phyloP scores from a whole-genome alignment of 2,113 vertebrate genomes.

The Poecilia latipinna region DNA sequence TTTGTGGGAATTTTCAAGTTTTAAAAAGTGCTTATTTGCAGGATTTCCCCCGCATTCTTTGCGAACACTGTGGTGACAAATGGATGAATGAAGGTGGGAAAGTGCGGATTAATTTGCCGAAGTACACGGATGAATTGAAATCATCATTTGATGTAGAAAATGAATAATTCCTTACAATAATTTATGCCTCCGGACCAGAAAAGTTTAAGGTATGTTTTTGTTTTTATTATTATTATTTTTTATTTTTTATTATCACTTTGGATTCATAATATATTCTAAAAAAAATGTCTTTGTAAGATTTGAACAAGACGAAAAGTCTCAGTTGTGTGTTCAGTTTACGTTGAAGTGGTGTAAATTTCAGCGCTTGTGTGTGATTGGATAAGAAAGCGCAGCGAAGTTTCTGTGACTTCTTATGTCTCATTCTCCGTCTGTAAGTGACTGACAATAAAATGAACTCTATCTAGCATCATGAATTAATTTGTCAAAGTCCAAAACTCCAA shows the following conservation, averaged over 20 bases:
- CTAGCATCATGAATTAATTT: slow-evolving; percentile 2
- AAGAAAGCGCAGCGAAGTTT: neutral
- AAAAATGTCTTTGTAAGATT: slow-evolving; percentile 3
- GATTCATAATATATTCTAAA: neutral
- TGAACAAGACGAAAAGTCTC: slow-evolving; percentile 1
- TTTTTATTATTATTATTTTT: too few relatives aligned
- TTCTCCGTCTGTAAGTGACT: neutral
- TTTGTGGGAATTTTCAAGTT: slow-evolving; percentile 25
- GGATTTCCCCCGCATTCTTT: slow-evolving; percentile 5
- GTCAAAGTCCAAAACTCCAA: neutral
- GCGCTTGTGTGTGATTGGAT: slow-evolving; percentile 11
- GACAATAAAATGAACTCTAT: neutral
- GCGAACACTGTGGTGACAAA: slow-evolving; percentile 1
- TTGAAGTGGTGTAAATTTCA: slow-evolving; percentile 23
- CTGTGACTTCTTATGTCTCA: neutral
- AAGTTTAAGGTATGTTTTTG: slow-evolving; percentile 61
- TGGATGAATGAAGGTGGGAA: slow-evolving; percentile 32
- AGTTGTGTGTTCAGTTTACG: slow-evolving; percentile 9
- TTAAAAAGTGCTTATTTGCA: slow-evolving; percentile 27
- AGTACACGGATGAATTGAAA: slow-evolving; percentile 45
- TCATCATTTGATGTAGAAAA: slow-evolving; percentile 38
- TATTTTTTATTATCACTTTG: neutral
- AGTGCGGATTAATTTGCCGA: slow-evolving; percentile 17
- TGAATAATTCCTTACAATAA: slow-evolving; percentile 62
- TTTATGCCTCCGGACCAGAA: slow-evolving; percentile 31